Evolutionary conservation across 2,888 invertebrate genomes (phyloP).

Genomic region (Odontothrips loti): DNA sequence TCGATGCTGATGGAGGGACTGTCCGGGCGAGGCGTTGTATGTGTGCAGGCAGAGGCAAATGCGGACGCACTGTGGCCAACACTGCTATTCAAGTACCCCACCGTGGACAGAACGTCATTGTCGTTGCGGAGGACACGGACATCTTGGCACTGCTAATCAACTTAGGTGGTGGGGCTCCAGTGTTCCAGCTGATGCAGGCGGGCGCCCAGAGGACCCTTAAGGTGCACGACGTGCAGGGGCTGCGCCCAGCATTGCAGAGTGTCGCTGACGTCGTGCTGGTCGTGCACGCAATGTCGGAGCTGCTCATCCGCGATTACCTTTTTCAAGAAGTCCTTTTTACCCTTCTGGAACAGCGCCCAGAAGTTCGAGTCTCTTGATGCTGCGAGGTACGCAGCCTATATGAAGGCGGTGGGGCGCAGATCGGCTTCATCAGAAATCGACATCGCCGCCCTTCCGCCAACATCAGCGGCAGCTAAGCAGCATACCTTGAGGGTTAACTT

Average conservation of each 20-base stretch:
- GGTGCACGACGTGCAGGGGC: not conserved
- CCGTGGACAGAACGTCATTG: not conserved
- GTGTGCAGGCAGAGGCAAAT: not conserved
- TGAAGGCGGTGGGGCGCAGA: too few species aligned
- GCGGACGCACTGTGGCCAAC: not conserved
- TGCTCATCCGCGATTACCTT: not conserved
- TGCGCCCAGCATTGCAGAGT: not conserved
- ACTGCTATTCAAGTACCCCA: not conserved
- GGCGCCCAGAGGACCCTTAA: not conserved
- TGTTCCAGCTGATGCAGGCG: not conserved
- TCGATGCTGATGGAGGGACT: not conserved
- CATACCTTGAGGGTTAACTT: not conserved
- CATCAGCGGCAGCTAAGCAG: not conserved
- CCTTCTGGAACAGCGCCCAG: not conserved
- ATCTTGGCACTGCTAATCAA: not conserved
- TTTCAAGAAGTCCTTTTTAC: not conserved
- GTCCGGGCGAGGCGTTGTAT: not conserved
- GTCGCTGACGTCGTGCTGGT: not conserved
- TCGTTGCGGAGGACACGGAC: not conserved
- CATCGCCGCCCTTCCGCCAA: not conserved
- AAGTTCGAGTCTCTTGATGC: not conserved
- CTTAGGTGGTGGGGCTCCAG: not conserved
- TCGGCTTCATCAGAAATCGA: not conserved
- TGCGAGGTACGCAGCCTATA: too few species aligned
- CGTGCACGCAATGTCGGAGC: not conserved